Base-by-base conservation (phyloP, 2,888 invertebrate genomes). In the Pyrochroa serraticornis region DNA sequence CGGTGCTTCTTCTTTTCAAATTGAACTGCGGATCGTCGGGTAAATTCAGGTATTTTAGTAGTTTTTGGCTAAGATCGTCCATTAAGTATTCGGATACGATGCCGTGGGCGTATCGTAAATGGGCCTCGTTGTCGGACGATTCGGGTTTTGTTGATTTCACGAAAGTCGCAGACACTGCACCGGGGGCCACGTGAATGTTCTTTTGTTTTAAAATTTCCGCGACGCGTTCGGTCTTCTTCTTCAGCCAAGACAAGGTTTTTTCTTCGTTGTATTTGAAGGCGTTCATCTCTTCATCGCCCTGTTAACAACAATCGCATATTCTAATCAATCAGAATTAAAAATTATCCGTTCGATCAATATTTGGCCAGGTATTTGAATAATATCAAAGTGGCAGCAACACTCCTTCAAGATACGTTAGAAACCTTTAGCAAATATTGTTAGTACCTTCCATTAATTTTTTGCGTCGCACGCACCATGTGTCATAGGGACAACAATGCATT, bases 181-280 rank as follows among this genome's bases (percentile, higher is more conserved):
- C 90, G 33, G 87, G 83, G 37, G 87, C 83, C 0, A 92, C 91
- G 78, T 91, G 88, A 56, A 92, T 84, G 47, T 87, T 86, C 73
- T 89, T 89, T 46, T 84, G 81, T 68, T 83, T 84, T 31, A 92
- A 78, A 30, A 87, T 83, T 63, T 84, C 83, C 0, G 87, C 83
- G 9, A 92, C 82, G 65, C 84, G 84, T 50, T 84, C 82, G 0
- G 89, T 86, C 79, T 90, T 91, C n/a, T 84, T 82, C 62, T 88
- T 84, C 30, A 93, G 79, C 93, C 93, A 93, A 22, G 80, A 78
- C 45, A 93, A 72, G 0, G 91, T 84, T 72, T 90, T 91, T 12
- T 87, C 87, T 76, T 91, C 89, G 78, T 91, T 92, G 74, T 89
- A 93, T 79, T 89, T 90, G 72, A 87, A 93, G n/a, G 91, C 92